A percentile compares a stretch with the other conserved stretches of the same genome.
Evolutionary conservation across 2,888 invertebrate genomes (phyloP).

Genomic region (Chirona hameri): DNA sequence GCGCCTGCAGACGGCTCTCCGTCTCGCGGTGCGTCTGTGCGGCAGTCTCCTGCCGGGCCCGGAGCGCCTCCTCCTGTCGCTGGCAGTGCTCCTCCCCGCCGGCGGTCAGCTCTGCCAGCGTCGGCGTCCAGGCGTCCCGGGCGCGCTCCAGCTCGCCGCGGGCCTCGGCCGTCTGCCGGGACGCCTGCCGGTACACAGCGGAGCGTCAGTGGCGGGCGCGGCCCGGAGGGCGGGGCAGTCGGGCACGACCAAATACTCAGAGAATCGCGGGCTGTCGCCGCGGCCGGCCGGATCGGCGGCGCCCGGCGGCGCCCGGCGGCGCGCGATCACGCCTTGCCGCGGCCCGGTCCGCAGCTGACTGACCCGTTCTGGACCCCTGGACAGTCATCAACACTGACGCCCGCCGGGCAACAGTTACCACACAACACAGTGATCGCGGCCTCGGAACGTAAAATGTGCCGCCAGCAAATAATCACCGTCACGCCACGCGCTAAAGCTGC

Average conservation of each 20-base stretch:
- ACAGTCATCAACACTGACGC: neutral
- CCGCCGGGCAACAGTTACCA: too few relatives aligned
- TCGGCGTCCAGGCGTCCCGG: neutral
- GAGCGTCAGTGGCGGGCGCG: neutral
- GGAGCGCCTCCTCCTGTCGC: neutral
- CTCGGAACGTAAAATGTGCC: too few relatives aligned
- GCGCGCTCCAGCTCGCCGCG: neutral
- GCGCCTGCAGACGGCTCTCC: neutral
- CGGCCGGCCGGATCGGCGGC: neutral
- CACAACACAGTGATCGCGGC: too few relatives aligned
- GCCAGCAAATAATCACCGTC: too few relatives aligned
- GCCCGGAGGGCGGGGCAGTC: neutral
- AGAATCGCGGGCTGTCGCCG: slow-evolving; percentile 12
- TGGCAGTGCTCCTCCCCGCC: neutral
- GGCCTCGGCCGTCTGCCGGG: neutral
- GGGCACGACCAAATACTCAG: neutral
- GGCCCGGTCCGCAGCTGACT: neutral
- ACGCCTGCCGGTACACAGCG: neutral
- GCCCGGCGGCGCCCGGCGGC: neutral
- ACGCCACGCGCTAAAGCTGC: too few relatives aligned
- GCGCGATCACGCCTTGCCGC: neutral
- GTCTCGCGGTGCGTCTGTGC: neutral
- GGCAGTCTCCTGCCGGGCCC: neutral
- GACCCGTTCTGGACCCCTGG: slow-evolving; percentile 22
- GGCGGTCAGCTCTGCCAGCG: neutral